phyloP scores from a whole-genome alignment of 2,113 vertebrate species.

The Promerops cafer region DNA sequence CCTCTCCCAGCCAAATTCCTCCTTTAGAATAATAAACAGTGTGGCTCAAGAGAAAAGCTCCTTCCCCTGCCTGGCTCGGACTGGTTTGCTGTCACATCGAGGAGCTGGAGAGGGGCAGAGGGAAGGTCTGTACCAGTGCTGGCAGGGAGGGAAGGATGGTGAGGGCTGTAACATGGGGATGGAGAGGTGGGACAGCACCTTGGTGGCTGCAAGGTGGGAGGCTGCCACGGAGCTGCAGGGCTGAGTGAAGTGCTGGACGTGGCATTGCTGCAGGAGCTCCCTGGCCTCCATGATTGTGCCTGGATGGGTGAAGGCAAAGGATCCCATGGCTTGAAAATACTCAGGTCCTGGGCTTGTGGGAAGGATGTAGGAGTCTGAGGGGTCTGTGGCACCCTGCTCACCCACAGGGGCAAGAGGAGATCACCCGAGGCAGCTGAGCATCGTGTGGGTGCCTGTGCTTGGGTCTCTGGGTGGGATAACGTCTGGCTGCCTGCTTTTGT shows the following conservation, averaged over 20 bases:
- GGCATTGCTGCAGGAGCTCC: background rate
- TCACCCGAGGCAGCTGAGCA: background rate
- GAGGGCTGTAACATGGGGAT: fast-evolving
- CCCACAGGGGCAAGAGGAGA: background rate
- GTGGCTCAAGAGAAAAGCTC: conserved; percentile 40
- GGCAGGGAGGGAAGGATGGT: background rate
- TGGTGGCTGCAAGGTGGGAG: background rate
- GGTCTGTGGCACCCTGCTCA: background rate
- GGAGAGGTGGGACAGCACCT: background rate
- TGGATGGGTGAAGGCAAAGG: background rate
- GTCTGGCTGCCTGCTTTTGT: background rate
- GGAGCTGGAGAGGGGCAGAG: background rate
- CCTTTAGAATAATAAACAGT: conserved; percentile 76
- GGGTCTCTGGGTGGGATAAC: background rate
- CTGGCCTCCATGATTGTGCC: background rate
- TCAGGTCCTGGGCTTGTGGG: background rate
- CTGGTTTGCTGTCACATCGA: conserved; percentile 9
- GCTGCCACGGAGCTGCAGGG: background rate
- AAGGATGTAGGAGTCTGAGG: background rate
- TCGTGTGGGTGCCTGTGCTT: background rate
- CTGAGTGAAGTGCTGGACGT: fast-evolving
- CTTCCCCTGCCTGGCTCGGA: conserved; percentile 43
- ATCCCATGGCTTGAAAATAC: background rate
- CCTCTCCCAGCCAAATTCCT: conserved; percentile 70
- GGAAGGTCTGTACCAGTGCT: background rate